Conservation (phyloP, 2,113 vertebrate species). For the Euleptes europaea region DNA sequence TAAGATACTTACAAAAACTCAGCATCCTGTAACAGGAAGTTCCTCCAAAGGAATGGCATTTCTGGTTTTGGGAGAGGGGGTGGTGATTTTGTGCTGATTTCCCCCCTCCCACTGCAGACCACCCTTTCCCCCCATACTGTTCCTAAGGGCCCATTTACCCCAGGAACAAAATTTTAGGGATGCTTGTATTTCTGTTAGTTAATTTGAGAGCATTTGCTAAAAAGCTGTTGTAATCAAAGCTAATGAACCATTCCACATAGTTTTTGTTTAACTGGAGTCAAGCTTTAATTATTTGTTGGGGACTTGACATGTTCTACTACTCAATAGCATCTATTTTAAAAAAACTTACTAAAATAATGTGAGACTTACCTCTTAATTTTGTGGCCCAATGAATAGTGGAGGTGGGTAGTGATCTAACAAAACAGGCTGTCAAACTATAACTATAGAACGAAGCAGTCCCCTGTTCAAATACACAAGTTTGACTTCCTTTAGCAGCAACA, state of each 20-base stretch:
- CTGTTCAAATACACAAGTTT: conserved; percentile 32
- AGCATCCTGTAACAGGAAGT: no score
- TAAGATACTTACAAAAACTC: no score
- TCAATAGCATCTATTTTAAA: conserved; percentile 46
- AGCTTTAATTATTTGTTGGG: conserved; percentile 54
- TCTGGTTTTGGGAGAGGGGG: no score
- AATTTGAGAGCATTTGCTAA: conserved; percentile 44
- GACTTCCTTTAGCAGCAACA: conserved; percentile 17
- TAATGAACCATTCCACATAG: conserved; percentile 66
- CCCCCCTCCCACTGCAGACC: no score
- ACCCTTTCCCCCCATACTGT: no score
- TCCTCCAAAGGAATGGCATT: no score
- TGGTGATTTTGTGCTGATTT: no score
- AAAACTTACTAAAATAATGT: conserved; percentile 36
- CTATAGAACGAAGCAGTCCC: conserved; percentile 33
- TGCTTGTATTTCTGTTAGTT: conserved; percentile 39
- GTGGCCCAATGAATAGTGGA: conserved; percentile 49
- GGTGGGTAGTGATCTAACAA: conserved; percentile 43
- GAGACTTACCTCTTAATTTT: conserved; percentile 25
- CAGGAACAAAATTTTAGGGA: neutral
- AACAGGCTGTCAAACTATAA: conserved; percentile 51
- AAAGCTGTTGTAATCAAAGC: conserved; percentile 59
- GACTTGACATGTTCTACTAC: conserved; percentile 23
- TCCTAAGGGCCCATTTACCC: no score
- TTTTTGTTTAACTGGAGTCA: conserved; percentile 63